phyloP scores from a whole-genome alignment of 2,113 vertebrate genomes.

The Petrocephalus microphthalmus region DNA sequence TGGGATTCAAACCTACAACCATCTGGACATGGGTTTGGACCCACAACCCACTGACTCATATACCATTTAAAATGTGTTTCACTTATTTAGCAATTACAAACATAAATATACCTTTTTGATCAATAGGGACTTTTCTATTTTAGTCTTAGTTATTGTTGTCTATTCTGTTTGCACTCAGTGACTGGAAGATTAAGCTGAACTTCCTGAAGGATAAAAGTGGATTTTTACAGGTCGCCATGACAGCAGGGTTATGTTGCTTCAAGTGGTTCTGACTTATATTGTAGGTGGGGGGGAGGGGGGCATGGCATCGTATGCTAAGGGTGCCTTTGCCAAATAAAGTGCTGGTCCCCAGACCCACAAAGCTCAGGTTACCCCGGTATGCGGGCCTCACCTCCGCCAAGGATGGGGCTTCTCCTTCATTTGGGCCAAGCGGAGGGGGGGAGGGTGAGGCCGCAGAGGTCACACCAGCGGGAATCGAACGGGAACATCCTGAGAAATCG shows the following conservation, averaged over 20 bases:
- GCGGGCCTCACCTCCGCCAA: background rate
- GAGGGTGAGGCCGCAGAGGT: background rate
- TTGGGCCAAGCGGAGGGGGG: background rate
- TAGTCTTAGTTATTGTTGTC: background rate
- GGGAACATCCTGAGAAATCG: background rate
- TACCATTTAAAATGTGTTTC: background rate
- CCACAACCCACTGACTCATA: background rate
- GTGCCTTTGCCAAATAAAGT: slow-evolving; percentile 1
- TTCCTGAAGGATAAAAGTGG: background rate
- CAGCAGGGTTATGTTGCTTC: background rate
- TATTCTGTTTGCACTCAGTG: background rate
- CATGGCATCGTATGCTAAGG: background rate
- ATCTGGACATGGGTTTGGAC: background rate
- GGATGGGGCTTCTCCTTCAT: background rate
- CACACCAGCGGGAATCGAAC: background rate
- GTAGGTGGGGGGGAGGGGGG: background rate
- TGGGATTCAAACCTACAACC: background rate
- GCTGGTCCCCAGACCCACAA: background rate
- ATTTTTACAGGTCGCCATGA: background rate
- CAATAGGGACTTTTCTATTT: background rate
- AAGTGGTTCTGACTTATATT: background rate
- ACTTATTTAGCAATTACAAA: background rate
- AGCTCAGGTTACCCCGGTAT: background rate
- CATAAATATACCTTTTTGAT: background rate
- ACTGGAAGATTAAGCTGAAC: background rate